Conservation (phyloP, 2,113 vertebrate genomes). For the Tragelaphus buxtoni region DNA sequence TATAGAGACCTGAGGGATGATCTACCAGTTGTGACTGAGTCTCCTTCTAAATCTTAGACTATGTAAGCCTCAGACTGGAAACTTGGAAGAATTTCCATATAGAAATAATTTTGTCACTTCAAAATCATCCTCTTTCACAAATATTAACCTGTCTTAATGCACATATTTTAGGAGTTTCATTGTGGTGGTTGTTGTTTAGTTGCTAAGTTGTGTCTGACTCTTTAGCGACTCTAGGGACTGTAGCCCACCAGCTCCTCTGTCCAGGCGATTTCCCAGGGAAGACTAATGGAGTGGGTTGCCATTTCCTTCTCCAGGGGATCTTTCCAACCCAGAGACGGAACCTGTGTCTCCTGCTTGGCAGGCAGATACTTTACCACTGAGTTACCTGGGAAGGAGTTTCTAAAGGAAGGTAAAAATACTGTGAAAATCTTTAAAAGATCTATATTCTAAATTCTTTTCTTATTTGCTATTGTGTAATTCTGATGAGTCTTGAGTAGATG, state of each 20-base stretch:
- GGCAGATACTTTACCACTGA: not conserved
- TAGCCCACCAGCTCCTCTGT: not conserved
- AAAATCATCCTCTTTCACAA: not conserved
- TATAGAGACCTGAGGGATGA: not conserved
- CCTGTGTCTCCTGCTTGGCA: not conserved
- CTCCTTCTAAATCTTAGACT: not conserved
- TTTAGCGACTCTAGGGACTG: not conserved
- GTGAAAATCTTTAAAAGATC: not conserved
- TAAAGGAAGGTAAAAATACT: not conserved
- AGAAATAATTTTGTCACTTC: not conserved
- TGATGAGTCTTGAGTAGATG: not conserved
- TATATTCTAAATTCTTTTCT: not conserved
- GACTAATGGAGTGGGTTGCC: not conserved
- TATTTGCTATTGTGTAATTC: not conserved
- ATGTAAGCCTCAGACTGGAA: not conserved
- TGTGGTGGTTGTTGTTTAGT: not conserved
- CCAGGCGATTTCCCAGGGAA: not conserved
- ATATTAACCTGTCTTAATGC: not conserved
- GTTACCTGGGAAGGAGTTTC: not conserved
- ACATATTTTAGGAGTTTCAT: not conserved
- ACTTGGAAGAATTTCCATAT: not conserved
- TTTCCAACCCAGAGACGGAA: not conserved
- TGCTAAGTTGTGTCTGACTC: not conserved
- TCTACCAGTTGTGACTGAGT: not conserved
- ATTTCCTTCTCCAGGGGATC: not conserved